Percentiles rank a stretch among this genome's conserved stretches.
phyloP scores from a whole-genome alignment of 2,797 vertebrate genomes.

The Myiothlypis chrysogaster region DNA sequence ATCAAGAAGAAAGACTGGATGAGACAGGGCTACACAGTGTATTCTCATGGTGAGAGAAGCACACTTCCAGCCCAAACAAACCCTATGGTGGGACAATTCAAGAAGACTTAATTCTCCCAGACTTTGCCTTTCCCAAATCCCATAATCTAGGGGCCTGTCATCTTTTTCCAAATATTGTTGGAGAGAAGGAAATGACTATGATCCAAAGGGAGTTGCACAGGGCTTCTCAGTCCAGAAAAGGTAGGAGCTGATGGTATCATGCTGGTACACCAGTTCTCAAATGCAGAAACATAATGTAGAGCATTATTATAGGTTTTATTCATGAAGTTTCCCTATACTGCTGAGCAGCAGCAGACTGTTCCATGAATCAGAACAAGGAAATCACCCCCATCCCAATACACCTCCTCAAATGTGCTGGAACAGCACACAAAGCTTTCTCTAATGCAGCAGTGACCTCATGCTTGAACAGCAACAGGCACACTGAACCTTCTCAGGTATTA shows the following conservation, averaged over 20 bases:
- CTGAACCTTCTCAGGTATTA: neutral
- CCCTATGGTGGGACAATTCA: neutral
- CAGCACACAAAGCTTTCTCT: neutral
- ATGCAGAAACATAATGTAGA: neutral
- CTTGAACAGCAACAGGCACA: neutral
- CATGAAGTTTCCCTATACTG: neutral
- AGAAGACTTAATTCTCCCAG: neutral
- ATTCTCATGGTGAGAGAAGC: neutral
- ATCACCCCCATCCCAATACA: neutral
- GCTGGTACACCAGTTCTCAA: neutral
- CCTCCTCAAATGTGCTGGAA: neutral
- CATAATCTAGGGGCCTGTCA: neutral
- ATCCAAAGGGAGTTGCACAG: neutral
- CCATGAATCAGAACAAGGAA: neutral
- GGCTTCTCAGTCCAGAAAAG: neutral
- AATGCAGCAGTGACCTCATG: neutral
- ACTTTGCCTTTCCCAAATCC: neutral
- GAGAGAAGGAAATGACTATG: fast-evolving
- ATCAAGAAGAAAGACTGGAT: neutral
- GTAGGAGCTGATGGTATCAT: neutral
- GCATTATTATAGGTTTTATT: neutral
- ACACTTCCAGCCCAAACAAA: neutral
- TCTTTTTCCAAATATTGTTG: neutral
- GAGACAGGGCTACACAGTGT: neutral
- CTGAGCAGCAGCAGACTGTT: neutral